These are phyloP conservation scores for Drosophila nr. medialis DNA, from an alignment of 2,888 invertebrate genomes.

Conservation along the genomic window DNA sequence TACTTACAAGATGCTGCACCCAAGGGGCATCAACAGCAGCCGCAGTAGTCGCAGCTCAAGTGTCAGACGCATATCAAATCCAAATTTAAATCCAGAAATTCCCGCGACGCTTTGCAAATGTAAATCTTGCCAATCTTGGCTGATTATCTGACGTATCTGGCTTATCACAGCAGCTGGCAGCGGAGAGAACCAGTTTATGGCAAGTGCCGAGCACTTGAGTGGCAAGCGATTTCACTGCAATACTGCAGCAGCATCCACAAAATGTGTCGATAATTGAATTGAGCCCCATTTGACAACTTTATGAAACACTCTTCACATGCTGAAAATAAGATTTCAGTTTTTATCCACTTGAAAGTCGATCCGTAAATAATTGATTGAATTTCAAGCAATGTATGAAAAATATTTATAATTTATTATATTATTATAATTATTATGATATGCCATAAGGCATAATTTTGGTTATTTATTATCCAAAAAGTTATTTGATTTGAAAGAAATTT, in stretches of 20 bases:
- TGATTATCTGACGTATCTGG: conserved; percentile 61
- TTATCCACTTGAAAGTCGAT: neutral
- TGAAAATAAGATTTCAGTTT: neutral
- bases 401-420: neutral
- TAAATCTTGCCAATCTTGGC: conserved; percentile 67
- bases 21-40: conserved; percentile 58
- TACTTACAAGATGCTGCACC: conserved; percentile 44
- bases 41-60: conserved; percentile 50
- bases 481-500: too few relatives aligned
- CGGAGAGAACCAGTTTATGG: conserved; percentile 36
- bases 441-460: neutral
- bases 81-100: conserved; percentile 41
- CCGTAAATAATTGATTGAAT: neutral
- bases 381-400: neutral
- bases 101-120: conserved; percentile 63
- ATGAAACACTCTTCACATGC: conserved; percentile 7
- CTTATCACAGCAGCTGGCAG: conserved; percentile 62
- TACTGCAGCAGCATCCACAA: neutral
- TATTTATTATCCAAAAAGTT: too few relatives aligned
- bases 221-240: conserved; percentile 43
- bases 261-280: conserved; percentile 43
- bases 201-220: conserved; percentile 29
- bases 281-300: conserved; percentile 24
- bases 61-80: conserved; percentile 63
- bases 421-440: neutral